Evolutionary conservation across 2,113 vertebrate genomes (phyloP).

Genomic region (Bombycilla garrulus): DNA sequence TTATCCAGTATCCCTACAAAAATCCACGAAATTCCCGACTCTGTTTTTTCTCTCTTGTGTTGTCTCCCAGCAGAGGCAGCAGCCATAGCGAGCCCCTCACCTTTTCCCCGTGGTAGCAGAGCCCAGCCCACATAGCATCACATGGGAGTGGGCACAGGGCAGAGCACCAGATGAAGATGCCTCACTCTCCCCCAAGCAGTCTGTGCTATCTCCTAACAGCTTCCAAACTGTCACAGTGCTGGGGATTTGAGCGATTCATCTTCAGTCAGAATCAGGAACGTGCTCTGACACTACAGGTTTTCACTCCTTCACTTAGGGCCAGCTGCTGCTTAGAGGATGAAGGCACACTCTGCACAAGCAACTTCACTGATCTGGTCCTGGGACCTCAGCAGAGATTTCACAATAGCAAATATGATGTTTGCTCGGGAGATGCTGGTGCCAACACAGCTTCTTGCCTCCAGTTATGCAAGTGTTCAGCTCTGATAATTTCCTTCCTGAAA

Average conservation of each 20-base stretch:
- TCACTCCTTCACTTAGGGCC: background rate
- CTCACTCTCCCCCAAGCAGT: background rate
- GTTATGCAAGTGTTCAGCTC: background rate
- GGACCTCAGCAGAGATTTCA: background rate
- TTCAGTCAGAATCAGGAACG: background rate
- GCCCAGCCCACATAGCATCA: background rate
- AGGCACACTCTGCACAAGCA: accelerated
- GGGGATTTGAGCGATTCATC: background rate
- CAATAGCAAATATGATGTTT: background rate
- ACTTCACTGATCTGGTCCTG: background rate
- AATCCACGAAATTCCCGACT: background rate
- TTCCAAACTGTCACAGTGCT: background rate
- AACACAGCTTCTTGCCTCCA: background rate
- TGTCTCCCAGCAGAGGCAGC: background rate
- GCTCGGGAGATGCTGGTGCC: background rate
- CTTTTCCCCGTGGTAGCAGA: background rate
- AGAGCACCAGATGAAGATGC: background rate
- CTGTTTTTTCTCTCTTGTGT: accelerated
- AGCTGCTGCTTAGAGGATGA: background rate
- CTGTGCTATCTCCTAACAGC: background rate
- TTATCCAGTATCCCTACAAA: background rate
- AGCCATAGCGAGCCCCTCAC: background rate
- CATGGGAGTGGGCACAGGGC: background rate
- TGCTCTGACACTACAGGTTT: background rate
- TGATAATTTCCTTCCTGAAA: background rate